These are phyloP conservation scores for Dione juno DNA, from an alignment of 2,888 invertebrate genomes.

Conservation along the genomic window DNA sequence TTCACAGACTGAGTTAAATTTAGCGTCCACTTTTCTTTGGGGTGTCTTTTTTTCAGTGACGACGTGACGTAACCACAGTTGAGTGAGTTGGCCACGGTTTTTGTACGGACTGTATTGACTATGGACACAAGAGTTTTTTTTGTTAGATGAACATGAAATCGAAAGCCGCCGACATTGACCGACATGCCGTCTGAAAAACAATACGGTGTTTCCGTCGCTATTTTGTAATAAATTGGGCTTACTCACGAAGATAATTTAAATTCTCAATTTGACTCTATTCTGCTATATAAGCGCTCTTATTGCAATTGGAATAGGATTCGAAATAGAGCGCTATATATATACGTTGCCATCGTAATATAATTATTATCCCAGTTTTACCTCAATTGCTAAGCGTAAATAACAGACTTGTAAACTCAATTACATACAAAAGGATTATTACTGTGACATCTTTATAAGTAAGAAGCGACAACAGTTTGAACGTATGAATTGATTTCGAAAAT, in stretches of 20 bases:
- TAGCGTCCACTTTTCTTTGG: conserved; percentile 11
- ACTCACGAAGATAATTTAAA: conserved; percentile 42
- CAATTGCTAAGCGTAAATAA: conserved; percentile 31
- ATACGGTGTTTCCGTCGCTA: conserved; percentile 56
- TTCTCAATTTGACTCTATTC: conserved; percentile 26
- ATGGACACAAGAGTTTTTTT: conserved; percentile 19
- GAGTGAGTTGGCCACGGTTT: conserved; percentile 40
- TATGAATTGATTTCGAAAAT: neutral
- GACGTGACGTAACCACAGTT: conserved; percentile 27
- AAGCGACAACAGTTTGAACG: neutral
- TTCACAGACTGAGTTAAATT: conserved; percentile 11
- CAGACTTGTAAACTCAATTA: conserved; percentile 22
- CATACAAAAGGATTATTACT: neutral
- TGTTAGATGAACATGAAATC: conserved; percentile 56
- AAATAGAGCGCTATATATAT: neutral
- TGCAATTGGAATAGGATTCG: conserved; percentile 14
- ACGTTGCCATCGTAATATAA: conserved; percentile 3
- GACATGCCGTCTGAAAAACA: conserved; percentile 72
- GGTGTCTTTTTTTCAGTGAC: conserved; percentile 28
- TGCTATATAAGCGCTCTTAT: conserved; percentile 1
- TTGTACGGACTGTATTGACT: conserved; percentile 28
- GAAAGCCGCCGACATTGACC: conserved; percentile 77
- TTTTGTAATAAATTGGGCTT: conserved; percentile 47
- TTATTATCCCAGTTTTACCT: conserved; percentile 35
- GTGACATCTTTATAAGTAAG: conserved; percentile 12